phyloP scores from a whole-genome alignment of 2,113 vertebrate genomes.

The Saimiri boliviensis region DNA sequence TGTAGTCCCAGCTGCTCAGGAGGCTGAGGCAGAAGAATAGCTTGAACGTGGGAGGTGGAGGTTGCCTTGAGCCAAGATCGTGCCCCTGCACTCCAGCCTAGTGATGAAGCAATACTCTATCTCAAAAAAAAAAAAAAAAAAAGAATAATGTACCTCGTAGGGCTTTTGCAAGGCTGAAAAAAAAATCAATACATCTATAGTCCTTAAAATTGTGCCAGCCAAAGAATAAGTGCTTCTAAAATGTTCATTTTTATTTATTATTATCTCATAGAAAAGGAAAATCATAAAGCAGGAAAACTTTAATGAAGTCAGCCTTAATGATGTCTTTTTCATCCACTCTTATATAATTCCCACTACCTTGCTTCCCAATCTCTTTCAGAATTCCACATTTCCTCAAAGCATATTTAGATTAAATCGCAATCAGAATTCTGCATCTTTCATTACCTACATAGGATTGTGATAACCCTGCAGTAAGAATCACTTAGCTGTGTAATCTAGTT shows the following conservation, averaged over 20 bases:
- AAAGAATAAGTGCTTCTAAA: not conserved
- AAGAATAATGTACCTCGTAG: not conserved
- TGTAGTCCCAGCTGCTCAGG: too few relatives aligned
- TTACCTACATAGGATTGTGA: not conserved
- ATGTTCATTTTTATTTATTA: not conserved
- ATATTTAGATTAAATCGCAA: not conserved
- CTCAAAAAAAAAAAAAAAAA: too few relatives aligned
- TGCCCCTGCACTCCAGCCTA: too few relatives aligned
- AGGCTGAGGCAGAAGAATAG: too few relatives aligned
- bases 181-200: not conserved
- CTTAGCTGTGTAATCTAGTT: constrained; percentile 31
- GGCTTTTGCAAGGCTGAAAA: not conserved
- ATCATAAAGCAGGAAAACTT: not conserved
- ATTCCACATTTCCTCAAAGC: not conserved
- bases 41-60: too few relatives aligned
- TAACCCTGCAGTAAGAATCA: not conserved
- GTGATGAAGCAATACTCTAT: too few relatives aligned
- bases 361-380: not conserved
- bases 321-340: not conserved
- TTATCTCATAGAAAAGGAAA: constrained; percentile 32
- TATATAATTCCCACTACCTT: not conserved
- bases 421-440: not conserved
- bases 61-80: too few relatives aligned
- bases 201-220: constrained; percentile 19
- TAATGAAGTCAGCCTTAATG: not conserved